A percentile compares a stretch with the other conserved stretches of the same genome.
Evolutionary conservation across 2,888 invertebrate species (phyloP).

Genomic region (Steinernema scapterisci): DNA sequence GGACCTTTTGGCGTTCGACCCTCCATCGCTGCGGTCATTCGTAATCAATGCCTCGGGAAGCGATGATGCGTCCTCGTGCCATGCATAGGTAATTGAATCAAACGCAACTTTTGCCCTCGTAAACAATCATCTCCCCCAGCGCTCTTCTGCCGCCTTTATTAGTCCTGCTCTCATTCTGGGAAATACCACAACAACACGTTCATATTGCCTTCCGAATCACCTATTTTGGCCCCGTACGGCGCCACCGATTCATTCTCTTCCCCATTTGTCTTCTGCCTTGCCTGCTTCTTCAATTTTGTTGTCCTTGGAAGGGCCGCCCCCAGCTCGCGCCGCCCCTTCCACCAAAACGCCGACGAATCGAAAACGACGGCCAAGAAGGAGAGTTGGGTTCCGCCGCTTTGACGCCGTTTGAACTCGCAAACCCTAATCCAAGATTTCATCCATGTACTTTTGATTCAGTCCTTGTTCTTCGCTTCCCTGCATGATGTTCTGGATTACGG

Average conservation of each 20-base stretch:
- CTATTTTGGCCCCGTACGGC: not conserved
- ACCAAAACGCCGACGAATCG: not conserved
- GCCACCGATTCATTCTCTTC: not conserved
- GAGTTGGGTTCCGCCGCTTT: not conserved
- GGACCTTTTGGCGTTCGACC: not conserved
- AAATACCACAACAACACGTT: not conserved
- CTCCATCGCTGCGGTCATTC: not conserved
- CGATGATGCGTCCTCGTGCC: constrained; percentile 15
- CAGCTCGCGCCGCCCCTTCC: not conserved
- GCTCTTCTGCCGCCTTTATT: not conserved
- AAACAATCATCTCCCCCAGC: constrained; percentile 2
- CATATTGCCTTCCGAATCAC: not conserved
- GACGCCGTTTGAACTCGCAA: not conserved
- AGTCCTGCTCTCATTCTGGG: not conserved
- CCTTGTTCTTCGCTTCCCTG: not conserved
- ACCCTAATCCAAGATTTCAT: not conserved
- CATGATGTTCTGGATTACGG: not conserved
- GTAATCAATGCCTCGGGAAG: constrained; percentile 1
- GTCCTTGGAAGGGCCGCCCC: not conserved
- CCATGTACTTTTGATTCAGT: not conserved
- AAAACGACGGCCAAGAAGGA: not conserved
- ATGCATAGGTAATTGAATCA: constrained; percentile 27
- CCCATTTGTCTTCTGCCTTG: not conserved
- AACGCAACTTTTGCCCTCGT: constrained; percentile 27
- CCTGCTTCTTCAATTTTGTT: not conserved